phyloP scores from a whole-genome alignment of 2,888 invertebrate genomes.

The Gandaritis pyraliata region DNA sequence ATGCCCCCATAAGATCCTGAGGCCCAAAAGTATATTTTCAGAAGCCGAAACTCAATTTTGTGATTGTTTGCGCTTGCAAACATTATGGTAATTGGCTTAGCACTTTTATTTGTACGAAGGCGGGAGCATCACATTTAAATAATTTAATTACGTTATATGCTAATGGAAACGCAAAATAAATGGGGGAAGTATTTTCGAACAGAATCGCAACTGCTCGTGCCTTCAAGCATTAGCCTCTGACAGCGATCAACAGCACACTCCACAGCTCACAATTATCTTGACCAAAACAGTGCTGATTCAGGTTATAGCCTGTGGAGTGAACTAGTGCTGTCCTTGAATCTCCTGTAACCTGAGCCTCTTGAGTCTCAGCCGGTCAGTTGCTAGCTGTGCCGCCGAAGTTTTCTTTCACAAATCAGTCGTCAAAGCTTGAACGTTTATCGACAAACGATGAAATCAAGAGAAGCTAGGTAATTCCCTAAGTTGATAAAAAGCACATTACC shows the following conservation, averaged over 20 bases:
- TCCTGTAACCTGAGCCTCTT: no score
- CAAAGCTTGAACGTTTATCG: no score
- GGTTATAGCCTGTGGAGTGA: no score
- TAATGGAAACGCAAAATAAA: slow-evolving; percentile 16
- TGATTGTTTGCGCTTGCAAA: slow-evolving; percentile 38
- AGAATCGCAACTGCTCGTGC: background rate
- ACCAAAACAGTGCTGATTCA: no score
- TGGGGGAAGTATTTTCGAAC: slow-evolving; percentile 5
- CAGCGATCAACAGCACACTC: no score
- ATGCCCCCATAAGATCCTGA: slow-evolving; percentile 9
- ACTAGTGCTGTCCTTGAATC: no score
- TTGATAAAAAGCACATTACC: slow-evolving; percentile 2
- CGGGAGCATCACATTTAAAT: slow-evolving; percentile 29
- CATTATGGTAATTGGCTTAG: slow-evolving; percentile 38
- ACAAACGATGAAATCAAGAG: background rate
- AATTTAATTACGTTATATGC: slow-evolving; percentile 29
- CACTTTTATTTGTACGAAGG: slow-evolving; percentile 30
- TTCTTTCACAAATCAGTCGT: background rate
- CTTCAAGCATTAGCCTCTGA: background rate
- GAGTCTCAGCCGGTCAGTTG: no score
- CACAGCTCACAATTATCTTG: no score
- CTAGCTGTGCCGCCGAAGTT: background rate
- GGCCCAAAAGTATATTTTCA: slow-evolving; percentile 6
- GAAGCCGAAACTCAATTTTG: slow-evolving; percentile 35
- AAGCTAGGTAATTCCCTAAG: background rate